These are phyloP conservation scores for Microctenopoma steveboyesi DNA, from an alignment of 2,797 vertebrate genomes.

Conservation along the genomic window DNA sequence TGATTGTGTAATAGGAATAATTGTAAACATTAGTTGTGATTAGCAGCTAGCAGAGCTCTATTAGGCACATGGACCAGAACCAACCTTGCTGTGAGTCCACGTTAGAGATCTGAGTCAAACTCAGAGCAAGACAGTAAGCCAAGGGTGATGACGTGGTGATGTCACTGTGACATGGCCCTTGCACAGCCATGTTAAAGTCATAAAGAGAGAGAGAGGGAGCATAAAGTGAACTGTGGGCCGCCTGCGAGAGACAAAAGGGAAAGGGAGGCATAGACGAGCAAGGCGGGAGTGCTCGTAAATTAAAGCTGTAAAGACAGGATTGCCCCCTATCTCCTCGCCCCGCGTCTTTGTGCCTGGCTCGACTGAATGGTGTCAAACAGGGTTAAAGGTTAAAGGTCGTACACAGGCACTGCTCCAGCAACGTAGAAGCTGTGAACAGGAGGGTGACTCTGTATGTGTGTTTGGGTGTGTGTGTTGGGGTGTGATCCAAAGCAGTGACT, in stretches of 20 bases:
- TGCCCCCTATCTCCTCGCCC: neutral
- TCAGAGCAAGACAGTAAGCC: slow-evolving; percentile 17
- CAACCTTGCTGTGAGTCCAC: slow-evolving; percentile 7
- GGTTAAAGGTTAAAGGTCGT: slow-evolving; percentile 70
- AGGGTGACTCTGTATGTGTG: slow-evolving; percentile 14
- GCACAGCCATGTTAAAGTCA: slow-evolving; percentile 20
- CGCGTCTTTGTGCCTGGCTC: slow-evolving; percentile 14
- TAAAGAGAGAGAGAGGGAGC: slow-evolving; percentile 11
- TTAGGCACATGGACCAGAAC: neutral
- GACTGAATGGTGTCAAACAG: slow-evolving; percentile 51
- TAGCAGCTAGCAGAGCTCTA: no score
- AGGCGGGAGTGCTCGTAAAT: slow-evolving; percentile 44
- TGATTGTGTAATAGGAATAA: no score
- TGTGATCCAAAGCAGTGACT: slow-evolving; percentile 73
- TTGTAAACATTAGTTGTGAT: no score
- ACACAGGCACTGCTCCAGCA: slow-evolving; percentile 32
- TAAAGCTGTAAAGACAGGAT: slow-evolving; percentile 42
- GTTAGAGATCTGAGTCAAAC: neutral
- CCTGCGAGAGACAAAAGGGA: slow-evolving; percentile 15
- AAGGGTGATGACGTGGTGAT: slow-evolving; percentile 26
- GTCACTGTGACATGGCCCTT: slow-evolving; percentile 41
- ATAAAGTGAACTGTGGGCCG: slow-evolving; percentile 22
- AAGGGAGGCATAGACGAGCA: slow-evolving; percentile 18
- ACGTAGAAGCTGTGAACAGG: slow-evolving; percentile 28
- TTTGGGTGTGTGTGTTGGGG: slow-evolving; percentile 39